Conservation (phyloP, 2,888 invertebrate genomes). For the Prionchulus punctatus region DNA sequence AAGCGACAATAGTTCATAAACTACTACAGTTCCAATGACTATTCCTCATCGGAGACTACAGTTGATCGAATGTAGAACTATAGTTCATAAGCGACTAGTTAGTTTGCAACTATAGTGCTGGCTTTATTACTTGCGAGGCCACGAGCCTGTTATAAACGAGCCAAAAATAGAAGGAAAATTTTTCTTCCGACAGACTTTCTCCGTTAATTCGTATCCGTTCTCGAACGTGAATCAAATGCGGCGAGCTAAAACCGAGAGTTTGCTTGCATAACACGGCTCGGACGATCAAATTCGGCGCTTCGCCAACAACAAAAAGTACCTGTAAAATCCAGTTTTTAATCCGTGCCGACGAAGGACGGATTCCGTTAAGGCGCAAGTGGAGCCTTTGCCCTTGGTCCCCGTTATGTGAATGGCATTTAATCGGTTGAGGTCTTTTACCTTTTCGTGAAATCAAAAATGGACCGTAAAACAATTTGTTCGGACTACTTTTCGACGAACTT, state of each 20-base stretch:
- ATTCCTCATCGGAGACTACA: no score
- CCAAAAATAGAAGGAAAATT: slow-evolving; percentile 67
- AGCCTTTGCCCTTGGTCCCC: slow-evolving; percentile 91
- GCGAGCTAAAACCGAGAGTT: slow-evolving; percentile 68
- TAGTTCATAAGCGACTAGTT: no score
- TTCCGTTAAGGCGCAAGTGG: slow-evolving; percentile 82
- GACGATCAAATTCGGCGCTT: no score
- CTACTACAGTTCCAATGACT: no score
- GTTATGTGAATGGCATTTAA: slow-evolving; percentile 79
- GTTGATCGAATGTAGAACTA: no score
- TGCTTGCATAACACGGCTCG: no score
- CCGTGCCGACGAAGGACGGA: slow-evolving; percentile 67
- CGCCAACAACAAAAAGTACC: slow-evolving; percentile 27
- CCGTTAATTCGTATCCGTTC: slow-evolving; percentile 83
- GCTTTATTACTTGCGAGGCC: slow-evolving; percentile 7
- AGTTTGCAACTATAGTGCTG: no score
- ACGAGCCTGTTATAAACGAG: slow-evolving; percentile 41
- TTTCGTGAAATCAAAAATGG: slow-evolving; percentile 11
- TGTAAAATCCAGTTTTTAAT: slow-evolving; percentile 71
- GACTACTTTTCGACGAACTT: background rate
- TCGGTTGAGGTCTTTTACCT: slow-evolving; percentile 49
- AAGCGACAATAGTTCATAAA: no score
- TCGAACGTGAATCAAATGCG: slow-evolving; percentile 74
- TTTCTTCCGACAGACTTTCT: slow-evolving; percentile 50
- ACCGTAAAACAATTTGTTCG: background rate